Conservation (phyloP, 2,797 vertebrate genomes). For the Manis javanica region DNA sequence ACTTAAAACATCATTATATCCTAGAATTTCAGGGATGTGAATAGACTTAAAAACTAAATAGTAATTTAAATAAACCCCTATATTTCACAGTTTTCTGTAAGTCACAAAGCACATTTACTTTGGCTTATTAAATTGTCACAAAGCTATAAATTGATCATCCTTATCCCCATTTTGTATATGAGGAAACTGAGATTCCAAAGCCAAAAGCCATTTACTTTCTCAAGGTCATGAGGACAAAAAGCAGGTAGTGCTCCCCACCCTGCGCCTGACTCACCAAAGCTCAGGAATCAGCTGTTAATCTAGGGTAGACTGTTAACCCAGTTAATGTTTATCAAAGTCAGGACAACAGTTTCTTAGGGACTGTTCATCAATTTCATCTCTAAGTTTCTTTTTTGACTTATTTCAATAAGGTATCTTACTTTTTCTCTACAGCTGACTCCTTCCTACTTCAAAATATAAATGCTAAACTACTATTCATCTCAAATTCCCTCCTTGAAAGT, state of each 20-base stretch:
- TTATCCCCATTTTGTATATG: neutral
- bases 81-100: neutral
- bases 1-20: neutral
- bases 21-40: neutral
- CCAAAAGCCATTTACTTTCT: neutral
- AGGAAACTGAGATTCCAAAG: neutral
- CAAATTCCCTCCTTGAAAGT: neutral
- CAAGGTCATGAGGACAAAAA: neutral
- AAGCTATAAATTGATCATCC: neutral
- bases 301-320: neutral
- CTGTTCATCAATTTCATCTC: neutral
- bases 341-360: neutral
- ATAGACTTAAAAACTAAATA: neutral
- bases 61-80: neutral
- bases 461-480: neutral
- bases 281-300: neutral
- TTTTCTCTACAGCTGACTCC: neutral
- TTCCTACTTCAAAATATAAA: neutral
- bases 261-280: neutral
- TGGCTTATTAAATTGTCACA: neutral
- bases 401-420: neutral
- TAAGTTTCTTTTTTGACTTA: neutral
- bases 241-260: neutral
- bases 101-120: neutral
- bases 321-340: neutral